phyloP scores from a whole-genome alignment of 1,140 invertebrate species.

The Polypedilum vanderplanki region DNA sequence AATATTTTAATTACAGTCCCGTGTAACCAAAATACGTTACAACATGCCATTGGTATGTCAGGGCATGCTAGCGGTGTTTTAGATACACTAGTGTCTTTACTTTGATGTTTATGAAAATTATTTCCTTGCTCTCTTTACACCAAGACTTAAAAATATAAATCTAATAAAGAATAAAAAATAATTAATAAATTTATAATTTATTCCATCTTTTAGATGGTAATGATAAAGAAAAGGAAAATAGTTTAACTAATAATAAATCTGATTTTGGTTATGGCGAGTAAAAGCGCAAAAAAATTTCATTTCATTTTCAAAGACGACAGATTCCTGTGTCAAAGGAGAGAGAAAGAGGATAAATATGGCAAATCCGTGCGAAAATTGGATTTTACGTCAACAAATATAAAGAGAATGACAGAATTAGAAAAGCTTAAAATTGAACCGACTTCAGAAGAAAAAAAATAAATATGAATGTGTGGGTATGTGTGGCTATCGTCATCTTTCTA shows the following conservation, averaged over 20 bases:
- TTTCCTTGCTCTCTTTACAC: no score
- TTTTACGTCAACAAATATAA: not conserved
- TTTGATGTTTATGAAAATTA: no score
- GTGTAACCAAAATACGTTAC: no score
- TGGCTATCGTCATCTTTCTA: no score
- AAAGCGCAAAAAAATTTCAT: not conserved
- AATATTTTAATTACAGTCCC: no score
- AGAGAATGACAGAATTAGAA: not conserved
- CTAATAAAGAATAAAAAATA: not conserved
- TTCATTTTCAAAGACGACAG: not conserved
- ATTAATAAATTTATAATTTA: not conserved
- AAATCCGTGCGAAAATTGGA: slow-evolving; percentile 12
- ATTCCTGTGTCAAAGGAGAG: not conserved
- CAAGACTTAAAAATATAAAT: no score
- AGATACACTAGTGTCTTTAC: no score
- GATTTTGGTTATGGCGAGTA: not conserved
- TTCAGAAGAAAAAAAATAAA: no score
- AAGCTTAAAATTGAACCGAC: not conserved
- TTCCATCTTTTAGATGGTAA: not conserved
- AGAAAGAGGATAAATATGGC: not conserved
- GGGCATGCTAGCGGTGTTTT: no score
- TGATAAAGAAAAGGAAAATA: not conserved
- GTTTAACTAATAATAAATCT: no score
- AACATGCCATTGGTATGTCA: no score
- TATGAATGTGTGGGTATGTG: no score